Percentiles rank a stretch among this genome's conserved stretches.
These are phyloP conservation scores for Drosophila kuntzei DNA, from an alignment of 2,888 invertebrate genomes.

Conservation along the genomic window DNA sequence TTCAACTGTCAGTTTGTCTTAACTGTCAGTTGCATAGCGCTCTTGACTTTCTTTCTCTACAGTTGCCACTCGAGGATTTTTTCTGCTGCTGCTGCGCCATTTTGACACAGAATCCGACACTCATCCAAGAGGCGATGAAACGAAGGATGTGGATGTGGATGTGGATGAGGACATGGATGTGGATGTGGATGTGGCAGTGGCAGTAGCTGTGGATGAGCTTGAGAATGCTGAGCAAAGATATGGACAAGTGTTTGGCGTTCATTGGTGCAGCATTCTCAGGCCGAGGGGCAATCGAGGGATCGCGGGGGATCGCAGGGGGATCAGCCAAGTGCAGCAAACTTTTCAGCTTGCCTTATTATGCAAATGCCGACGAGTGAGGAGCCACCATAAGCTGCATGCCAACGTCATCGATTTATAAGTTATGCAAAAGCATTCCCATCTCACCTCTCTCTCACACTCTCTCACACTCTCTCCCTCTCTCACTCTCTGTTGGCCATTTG, in stretches of 20 bases:
- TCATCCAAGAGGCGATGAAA: slow-evolving; percentile 26
- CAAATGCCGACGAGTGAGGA: slow-evolving; percentile 60
- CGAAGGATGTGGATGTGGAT: not conserved
- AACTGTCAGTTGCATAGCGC: slow-evolving; percentile 63
- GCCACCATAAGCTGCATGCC: slow-evolving; percentile 59
- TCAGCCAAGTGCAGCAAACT: slow-evolving; percentile 63
- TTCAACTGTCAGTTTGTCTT: slow-evolving; percentile 43
- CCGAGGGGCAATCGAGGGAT: slow-evolving; percentile 3
- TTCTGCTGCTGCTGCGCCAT: slow-evolving; percentile 59
- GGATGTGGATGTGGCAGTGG: not conserved
- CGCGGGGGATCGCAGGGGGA: not conserved
- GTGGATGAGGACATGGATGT: slow-evolving; percentile 1
- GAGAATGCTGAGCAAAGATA: slow-evolving; percentile 33
- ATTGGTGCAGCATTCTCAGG: slow-evolving; percentile 53
- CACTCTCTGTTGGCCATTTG: slow-evolving; percentile 8
- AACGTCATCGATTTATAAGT: slow-evolving; percentile 80
- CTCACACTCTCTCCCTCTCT: not conserved
- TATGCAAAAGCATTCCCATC: slow-evolving; percentile 60
- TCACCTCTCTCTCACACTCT: not conserved
- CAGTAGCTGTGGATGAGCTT: not conserved
- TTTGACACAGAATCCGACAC: slow-evolving; percentile 71
- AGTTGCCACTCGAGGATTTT: slow-evolving; percentile 65
- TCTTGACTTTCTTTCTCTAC: slow-evolving; percentile 50
- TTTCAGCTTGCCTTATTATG: slow-evolving; percentile 73
- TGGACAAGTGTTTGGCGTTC: slow-evolving; percentile 56